Percentiles rank a stretch among this genome's conserved stretches.
phyloP scores from a whole-genome alignment of 92 coral and sea anemone species.

The Metridium senile region DNA sequence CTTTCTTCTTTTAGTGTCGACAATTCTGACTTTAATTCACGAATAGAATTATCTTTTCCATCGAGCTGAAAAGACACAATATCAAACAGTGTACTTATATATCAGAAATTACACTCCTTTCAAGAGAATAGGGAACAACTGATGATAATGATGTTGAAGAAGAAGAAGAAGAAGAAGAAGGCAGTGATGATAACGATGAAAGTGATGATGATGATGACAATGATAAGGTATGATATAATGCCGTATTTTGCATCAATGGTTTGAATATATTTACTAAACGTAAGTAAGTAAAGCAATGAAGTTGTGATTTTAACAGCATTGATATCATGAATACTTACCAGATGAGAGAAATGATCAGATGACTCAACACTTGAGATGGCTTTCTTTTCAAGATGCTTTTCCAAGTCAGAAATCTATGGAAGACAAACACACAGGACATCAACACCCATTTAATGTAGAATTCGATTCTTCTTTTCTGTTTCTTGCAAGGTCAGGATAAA shows the following conservation, averaged over 20 bases:
- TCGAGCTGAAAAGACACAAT: conserved; percentile 82
- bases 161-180: too few species aligned
- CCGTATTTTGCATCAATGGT: too few species aligned
- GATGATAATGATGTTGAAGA: too few species aligned
- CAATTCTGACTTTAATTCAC: conserved; percentile 66
- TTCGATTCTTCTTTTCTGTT: neutral
- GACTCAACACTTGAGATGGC: conserved; percentile 71
- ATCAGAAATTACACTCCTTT: too few species aligned
- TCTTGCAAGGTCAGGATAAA: too few species aligned
- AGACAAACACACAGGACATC: neutral
- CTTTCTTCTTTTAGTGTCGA: conserved; percentile 66
- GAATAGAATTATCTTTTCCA: conserved; percentile 69
- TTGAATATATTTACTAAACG: too few species aligned
- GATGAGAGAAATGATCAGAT: conserved; percentile 82
- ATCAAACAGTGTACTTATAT: too few species aligned
- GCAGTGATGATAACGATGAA: too few species aligned
- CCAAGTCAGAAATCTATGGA: conserved; percentile 79
- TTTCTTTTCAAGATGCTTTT: conserved; percentile 66
- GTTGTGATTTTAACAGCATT: neutral
- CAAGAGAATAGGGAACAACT: too few species aligned
- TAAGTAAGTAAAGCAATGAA: neutral
- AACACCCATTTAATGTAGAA: neutral
- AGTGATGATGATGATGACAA: too few species aligned
- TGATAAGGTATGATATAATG: too few species aligned
- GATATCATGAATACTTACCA: conserved; percentile 46